These are phyloP conservation scores for Trichopoda pennipes DNA, from an alignment of 2,888 invertebrate genomes.

Conservation along the genomic window DNA sequence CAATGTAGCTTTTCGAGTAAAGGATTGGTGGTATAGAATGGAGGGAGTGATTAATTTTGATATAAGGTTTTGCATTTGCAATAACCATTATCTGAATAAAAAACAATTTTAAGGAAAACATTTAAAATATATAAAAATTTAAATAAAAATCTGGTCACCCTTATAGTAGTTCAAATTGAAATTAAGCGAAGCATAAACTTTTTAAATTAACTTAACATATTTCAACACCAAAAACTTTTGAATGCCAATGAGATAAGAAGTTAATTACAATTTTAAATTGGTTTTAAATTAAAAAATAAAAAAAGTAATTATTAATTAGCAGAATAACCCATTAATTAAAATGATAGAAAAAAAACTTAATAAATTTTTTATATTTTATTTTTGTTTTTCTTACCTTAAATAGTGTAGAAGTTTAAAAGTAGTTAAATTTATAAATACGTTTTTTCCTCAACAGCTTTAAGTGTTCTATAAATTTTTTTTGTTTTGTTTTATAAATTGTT, in stretches of 20 bases:
- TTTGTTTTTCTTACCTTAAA: constrained; percentile 45
- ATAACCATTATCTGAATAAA: too few relatives aligned
- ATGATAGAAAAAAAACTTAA: not conserved
- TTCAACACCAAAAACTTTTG: not conserved
- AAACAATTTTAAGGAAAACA: too few relatives aligned
- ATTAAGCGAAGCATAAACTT: not conserved
- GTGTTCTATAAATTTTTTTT: not conserved
- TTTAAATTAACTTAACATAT: not conserved
- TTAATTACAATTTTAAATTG: not conserved
- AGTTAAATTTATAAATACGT: not conserved
- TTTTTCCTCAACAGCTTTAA: constrained; percentile 38
- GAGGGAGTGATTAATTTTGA: too few relatives aligned
- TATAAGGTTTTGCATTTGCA: too few relatives aligned
- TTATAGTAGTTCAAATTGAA: not conserved
- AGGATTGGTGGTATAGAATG: too few relatives aligned
- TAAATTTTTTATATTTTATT: not conserved
- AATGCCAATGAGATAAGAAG: not conserved
- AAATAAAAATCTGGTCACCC: not conserved
- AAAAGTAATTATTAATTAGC: not conserved
- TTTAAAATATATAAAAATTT: not conserved
- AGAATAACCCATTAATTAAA: not conserved
- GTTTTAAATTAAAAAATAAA: not conserved
- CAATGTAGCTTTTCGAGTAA: too few relatives aligned
- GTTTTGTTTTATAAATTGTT: not conserved
- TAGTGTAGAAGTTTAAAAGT: constrained; percentile 9